Percentiles rank a stretch among this genome's conserved stretches.
Conservation (phyloP, 2,888 invertebrate species). For the Diplazon laetatorius region DNA sequence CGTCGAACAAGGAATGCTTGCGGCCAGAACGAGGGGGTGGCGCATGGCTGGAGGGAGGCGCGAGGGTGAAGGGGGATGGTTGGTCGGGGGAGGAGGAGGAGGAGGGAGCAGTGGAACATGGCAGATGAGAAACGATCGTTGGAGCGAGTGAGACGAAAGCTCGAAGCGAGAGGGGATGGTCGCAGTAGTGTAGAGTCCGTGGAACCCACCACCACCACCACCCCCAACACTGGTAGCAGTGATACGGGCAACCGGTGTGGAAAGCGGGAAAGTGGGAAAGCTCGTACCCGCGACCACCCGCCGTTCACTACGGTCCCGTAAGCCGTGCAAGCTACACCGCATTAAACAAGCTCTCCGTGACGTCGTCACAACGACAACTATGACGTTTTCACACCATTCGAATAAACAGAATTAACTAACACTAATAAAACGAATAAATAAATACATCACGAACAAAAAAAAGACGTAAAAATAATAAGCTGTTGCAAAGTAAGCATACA, state of each 20-base stretch:
- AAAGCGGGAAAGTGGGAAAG: constrained; percentile 76
- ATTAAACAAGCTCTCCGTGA: constrained; percentile 59
- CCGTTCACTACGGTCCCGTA: constrained; percentile 78
- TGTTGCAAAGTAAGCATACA: no score
- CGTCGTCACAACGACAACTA: constrained; percentile 59
- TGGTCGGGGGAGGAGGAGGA: no score
- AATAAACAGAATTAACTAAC: constrained; percentile 51
- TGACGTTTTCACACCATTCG: constrained; percentile 42
- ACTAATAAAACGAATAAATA: no score
- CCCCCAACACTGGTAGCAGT: constrained; percentile 37
- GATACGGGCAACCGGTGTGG: constrained; percentile 53
- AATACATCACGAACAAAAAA: no score
- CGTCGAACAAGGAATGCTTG: constrained; percentile 40
- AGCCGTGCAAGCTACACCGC: constrained; percentile 74
- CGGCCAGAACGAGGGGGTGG: constrained; percentile 25
- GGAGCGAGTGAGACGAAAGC: constrained; percentile 45
- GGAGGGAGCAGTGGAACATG: constrained; percentile 11
- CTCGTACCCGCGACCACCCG: constrained; percentile 71
- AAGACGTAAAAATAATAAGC: no score
- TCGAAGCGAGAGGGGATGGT: constrained; percentile 63
- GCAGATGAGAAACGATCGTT: neutral
- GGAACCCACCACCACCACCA: constrained; percentile 36
- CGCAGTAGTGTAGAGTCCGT: constrained; percentile 30
- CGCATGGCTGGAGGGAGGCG: constrained; percentile 11
- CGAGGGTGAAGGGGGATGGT: constrained; percentile 1